Percentiles rank a stretch among this genome's conserved stretches.
These are phyloP conservation scores for Drosophila kokeensis DNA, from an alignment of 2,888 invertebrate genomes.

Conservation along the genomic window DNA sequence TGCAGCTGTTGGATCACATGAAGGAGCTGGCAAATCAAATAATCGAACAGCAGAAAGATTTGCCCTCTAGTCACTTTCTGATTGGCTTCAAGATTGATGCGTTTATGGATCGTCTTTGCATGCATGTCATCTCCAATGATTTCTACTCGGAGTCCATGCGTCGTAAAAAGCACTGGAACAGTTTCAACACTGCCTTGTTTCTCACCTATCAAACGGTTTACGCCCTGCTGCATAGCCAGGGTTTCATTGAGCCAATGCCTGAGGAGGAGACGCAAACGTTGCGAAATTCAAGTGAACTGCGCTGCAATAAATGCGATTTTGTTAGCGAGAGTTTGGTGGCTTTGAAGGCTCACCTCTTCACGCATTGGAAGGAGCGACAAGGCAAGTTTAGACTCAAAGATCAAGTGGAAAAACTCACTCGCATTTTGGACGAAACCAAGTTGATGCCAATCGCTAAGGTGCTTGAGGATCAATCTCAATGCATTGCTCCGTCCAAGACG, in stretches of 20 bases:
- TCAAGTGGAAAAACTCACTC: conserved; percentile 13
- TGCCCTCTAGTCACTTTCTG: conserved; percentile 42
- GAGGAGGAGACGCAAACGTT: conserved; percentile 22
- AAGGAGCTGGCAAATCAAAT: conserved; percentile 57
- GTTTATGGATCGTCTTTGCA: conserved; percentile 41
- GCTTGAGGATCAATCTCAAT: not conserved
- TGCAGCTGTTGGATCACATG: conserved; percentile 63
- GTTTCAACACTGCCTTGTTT: conserved; percentile 62
- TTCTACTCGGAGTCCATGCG: conserved; percentile 49
- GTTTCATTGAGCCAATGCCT: conserved; percentile 42
- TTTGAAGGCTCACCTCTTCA: conserved; percentile 49
- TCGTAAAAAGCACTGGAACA: conserved; percentile 56
- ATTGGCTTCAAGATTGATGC: conserved; percentile 59
- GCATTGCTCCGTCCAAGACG: not conserved
- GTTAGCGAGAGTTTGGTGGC: conserved; percentile 10
- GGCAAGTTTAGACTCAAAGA: conserved; percentile 2
- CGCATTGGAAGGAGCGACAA: conserved; percentile 53
- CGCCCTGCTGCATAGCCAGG: conserved; percentile 38
- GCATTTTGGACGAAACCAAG: conserved; percentile 22
- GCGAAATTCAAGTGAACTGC: not conserved
- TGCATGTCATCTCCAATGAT: conserved; percentile 67
- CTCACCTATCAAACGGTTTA: conserved; percentile 44
- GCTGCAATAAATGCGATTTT: conserved; percentile 60
- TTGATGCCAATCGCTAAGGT: not conserved
- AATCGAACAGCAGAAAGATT: conserved; percentile 39